These are phyloP conservation scores for Metacarcinus magister DNA, from an alignment of 2,888 invertebrate genomes.

Conservation along the genomic window DNA sequence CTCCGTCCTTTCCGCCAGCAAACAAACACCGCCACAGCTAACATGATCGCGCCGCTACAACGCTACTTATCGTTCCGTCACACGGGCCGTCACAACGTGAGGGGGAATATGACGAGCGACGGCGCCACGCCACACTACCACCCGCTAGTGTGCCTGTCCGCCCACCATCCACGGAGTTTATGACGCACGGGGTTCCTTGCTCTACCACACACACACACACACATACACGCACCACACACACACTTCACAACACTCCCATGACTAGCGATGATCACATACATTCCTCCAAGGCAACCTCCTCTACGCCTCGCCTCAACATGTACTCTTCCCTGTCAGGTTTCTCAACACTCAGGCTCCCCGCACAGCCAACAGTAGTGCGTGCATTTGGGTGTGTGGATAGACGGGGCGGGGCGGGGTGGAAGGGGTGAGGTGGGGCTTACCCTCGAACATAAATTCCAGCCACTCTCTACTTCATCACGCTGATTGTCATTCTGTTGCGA, in stretches of 20 bases:
- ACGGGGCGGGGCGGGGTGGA: not conserved
- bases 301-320: not conserved
- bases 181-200: not conserved
- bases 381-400: not conserved
- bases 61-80: slow-evolving; percentile 41
- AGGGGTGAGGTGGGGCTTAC: not conserved
- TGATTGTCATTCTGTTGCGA: not conserved
- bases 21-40: not conserved
- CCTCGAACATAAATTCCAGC: not conserved
- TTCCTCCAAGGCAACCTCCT: not conserved
- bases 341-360: not conserved
- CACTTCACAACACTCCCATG: not conserved
- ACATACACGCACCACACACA: slow-evolving; percentile 51
- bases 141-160: not conserved
- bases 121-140: not conserved
- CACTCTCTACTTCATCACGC: slow-evolving; percentile 21
- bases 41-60: not conserved
- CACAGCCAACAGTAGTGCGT: not conserved
- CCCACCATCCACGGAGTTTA: slow-evolving; percentile 10
- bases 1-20: not conserved
- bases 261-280: not conserved
- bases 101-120: slow-evolving; percentile 27
- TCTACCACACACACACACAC: slow-evolving; percentile 39
- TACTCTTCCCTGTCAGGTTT: not conserved
- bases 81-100: not conserved